These are phyloP conservation scores for Potamilus streckersoni DNA, from an alignment of 1,140 invertebrate genomes.

Conservation along the genomic window DNA sequence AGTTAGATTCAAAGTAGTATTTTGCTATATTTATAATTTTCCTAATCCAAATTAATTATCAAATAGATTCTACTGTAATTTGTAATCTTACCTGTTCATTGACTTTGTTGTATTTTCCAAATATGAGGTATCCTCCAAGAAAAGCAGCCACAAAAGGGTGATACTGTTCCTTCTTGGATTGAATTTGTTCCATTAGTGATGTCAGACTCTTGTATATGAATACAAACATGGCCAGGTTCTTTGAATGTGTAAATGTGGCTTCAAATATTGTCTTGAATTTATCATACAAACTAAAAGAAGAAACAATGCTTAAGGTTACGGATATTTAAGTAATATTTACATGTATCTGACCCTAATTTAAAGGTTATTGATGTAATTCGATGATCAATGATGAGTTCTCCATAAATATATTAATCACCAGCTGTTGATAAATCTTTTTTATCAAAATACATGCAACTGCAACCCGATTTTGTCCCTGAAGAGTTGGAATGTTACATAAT, in stretches of 20 bases:
- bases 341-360: not conserved
- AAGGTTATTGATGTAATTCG: no score
- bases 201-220: constrained; percentile 68
- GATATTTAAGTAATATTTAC: not conserved
- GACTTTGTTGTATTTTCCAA: constrained; percentile 71
- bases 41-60: no score
- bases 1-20: no score
- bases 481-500: no score
- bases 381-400: no score
- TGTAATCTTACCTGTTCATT: constrained; percentile 70
- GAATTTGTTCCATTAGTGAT: constrained; percentile 51
- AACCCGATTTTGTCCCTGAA: not conserved
- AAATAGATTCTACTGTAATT: no score
- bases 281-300: constrained; percentile 61
- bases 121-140: constrained; percentile 69
- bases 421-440: not conserved
- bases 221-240: constrained; percentile 70
- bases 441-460: not conserved
- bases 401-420: no score
- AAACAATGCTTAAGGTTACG: not conserved
- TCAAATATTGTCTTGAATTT: constrained; percentile 67
- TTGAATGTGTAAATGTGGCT: constrained; percentile 70
- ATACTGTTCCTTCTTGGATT: constrained; percentile 49
- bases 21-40: no score
- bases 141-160: constrained; percentile 70